Evolutionary conservation across 2,888 invertebrate species (phyloP), one percentile per base, ranked within the genome.

Genomic region (Caradrina kadenii): DNA sequence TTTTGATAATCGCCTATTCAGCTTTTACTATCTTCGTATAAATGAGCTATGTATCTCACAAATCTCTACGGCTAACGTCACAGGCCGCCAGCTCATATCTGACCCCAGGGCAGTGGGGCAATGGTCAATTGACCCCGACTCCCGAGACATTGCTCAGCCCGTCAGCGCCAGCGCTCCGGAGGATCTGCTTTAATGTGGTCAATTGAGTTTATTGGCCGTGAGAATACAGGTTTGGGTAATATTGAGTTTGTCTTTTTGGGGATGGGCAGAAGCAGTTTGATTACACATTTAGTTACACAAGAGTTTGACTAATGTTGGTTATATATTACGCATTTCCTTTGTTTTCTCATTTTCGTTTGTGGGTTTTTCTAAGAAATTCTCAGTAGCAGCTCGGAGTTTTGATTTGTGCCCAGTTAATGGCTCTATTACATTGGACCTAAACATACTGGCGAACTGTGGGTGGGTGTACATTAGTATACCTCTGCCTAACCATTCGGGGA

Each of bases 101-200:
- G 79, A 76, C 80, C 82, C 60, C 26, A 13, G 79, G 82, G 67
- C 83, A 82, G 52, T 76, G 69, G 85, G 72, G 52, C 81, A 84
- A 82, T 80, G 79, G 54, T 13, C 78, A 84, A 80, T 86, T 86
- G 79, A 84, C 84, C 82, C 55, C 56, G 22, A n/a, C 52, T 35
- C 59, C 15, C 1, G 45, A 11, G 45, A 45, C 65, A 62, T 68
- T 71, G 31, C 50, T 61, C 17, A 48, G 63, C 58, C 56, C 48
- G 71, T 48, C 56, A 63, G 15, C 48, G 58, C 62, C 73, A 69
- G 49, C 45, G 11, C 48, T 59, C 3, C 1, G 13, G 6, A 70
- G 72, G 69, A 69, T 72, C n/a, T 69, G 49, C 72, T 61, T 54
- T 72, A 78, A 69, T 72, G 11, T 67, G 63, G 64, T 61, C 62